Percentiles rank a stretch among this genome's conserved stretches.
Conservation (phyloP, 1,140 invertebrate genomes). For the Drosophila ercepeae region DNA sequence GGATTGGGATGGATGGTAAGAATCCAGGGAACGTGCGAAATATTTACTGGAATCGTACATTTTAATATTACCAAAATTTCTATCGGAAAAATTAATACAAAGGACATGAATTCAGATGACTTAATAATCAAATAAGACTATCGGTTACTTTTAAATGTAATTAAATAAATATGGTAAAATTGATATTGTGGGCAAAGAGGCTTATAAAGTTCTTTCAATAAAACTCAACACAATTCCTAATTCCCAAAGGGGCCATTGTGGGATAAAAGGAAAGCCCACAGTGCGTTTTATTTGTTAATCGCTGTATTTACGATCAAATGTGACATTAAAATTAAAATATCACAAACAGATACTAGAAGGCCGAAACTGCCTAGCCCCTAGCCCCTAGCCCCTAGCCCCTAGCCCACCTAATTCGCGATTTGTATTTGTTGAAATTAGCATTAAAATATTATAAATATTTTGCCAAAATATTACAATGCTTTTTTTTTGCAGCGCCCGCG, state of each 20-base stretch:
- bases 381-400: background rate
- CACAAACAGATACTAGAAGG: constrained; percentile 66
- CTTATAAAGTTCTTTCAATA: constrained; percentile 16
- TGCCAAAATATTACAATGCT: constrained; percentile 69
- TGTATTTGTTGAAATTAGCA: constrained; percentile 77
- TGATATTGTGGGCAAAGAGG: no score
- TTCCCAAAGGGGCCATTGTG: background rate
- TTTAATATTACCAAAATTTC: background rate
- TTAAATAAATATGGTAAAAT: no score
- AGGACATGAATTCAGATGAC: background rate
- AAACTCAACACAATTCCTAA: constrained; percentile 3
- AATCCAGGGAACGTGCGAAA: constrained; percentile 23
- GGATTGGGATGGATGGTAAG: background rate
- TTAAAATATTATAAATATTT: constrained; percentile 82
- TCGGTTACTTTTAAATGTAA: constrained; percentile 6
- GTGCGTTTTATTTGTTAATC: constrained; percentile 67
- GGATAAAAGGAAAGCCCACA: constrained; percentile 21
- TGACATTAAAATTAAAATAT: constrained; percentile 80
- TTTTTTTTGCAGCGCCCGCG: constrained; percentile 24
- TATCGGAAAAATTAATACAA: background rate
- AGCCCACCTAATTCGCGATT: constrained; percentile 28
- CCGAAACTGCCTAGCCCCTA: constrained; percentile 13
- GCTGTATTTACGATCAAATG: constrained; percentile 78
- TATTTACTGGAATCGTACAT: constrained; percentile 26
- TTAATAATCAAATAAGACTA: background rate